Evolutionary conservation across 2,888 invertebrate genomes (phyloP).

Genomic region (Chaetogeoica ovagalla): DNA sequence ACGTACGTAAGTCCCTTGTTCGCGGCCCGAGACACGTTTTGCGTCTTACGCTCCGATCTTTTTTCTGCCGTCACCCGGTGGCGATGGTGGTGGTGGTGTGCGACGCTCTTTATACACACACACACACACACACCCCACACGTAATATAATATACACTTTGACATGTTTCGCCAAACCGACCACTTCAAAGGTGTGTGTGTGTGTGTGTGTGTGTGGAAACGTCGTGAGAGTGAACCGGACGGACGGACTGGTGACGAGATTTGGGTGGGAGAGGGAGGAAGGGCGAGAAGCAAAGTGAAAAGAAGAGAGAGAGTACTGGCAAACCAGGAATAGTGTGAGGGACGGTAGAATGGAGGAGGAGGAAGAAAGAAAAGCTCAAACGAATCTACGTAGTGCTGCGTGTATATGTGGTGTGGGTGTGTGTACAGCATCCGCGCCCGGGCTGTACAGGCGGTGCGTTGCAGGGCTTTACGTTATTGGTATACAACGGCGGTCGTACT

Average conservation of each 20-base stretch:
- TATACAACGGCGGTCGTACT: not conserved
- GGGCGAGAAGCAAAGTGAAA: too few relatives aligned
- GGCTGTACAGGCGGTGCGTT: slow-evolving; percentile 2
- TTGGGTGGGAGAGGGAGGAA: not conserved
- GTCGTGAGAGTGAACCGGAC: not conserved
- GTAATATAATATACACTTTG: slow-evolving; percentile 7
- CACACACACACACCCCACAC: too few relatives aligned
- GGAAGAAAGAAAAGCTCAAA: slow-evolving; percentile 1
- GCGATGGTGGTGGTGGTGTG: not conserved
- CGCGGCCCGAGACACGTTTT: slow-evolving; percentile 38
- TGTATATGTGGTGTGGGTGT: not conserved
- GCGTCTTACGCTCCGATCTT: slow-evolving; percentile 31
- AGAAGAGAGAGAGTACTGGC: too few relatives aligned
- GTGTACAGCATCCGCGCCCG: not conserved
- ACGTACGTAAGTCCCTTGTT: slow-evolving; percentile 37
- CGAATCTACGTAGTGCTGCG: not conserved
- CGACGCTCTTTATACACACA: not conserved
- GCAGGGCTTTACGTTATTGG: slow-evolving; percentile 41
- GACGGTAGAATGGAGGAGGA: too few relatives aligned
- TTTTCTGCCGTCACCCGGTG: slow-evolving; percentile 5
- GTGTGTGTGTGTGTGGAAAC: too few relatives aligned
- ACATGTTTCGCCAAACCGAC: slow-evolving; percentile 22
- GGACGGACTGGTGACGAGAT: not conserved
- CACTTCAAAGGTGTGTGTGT: slow-evolving; percentile 24
- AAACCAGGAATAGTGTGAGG: too few relatives aligned